Percentiles rank a stretch among this genome's conserved stretches.
Conservation (phyloP, 1,140 invertebrate species). For the Megathymus violae region DNA sequence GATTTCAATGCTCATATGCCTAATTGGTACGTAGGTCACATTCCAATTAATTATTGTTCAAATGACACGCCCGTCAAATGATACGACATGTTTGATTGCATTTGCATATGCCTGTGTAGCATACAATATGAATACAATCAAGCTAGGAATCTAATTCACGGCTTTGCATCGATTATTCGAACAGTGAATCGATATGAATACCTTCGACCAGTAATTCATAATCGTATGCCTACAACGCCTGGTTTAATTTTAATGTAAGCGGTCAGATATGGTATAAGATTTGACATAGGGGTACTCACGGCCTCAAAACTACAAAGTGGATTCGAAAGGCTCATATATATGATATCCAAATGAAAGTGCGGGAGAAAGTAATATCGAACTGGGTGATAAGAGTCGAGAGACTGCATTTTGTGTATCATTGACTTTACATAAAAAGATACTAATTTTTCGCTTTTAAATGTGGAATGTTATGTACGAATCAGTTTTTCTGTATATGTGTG, state of each 20-base stretch:
- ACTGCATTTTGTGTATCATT: not conserved
- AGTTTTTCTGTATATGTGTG: too few relatives aligned
- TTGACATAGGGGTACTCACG: not conserved
- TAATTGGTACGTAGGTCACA: not conserved
- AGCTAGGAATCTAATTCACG: constrained; percentile 2
- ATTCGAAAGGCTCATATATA: constrained; percentile 31
- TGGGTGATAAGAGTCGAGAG: constrained; percentile 27
- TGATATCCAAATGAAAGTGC: constrained; percentile 60
- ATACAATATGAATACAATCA: constrained; percentile 3
- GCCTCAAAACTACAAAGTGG: not conserved
- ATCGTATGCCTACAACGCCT: not conserved
- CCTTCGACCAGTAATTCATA: not conserved
- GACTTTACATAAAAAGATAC: not conserved
- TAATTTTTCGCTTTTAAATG: too few relatives aligned
- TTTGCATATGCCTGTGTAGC: constrained; percentile 6
- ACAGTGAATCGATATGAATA: not conserved
- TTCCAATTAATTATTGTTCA: constrained; percentile 13
- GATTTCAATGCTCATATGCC: not conserved
- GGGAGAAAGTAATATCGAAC: constrained; percentile 58
- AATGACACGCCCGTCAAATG: not conserved
- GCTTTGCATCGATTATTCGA: not conserved
- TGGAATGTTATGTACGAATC: too few relatives aligned
- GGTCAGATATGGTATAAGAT: not conserved
- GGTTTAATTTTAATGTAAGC: not conserved
- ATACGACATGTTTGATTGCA: constrained; percentile 7